Base-by-base conservation (phyloP, 2,113 vertebrate species). In the Thamnophis sirtalis region DNA sequence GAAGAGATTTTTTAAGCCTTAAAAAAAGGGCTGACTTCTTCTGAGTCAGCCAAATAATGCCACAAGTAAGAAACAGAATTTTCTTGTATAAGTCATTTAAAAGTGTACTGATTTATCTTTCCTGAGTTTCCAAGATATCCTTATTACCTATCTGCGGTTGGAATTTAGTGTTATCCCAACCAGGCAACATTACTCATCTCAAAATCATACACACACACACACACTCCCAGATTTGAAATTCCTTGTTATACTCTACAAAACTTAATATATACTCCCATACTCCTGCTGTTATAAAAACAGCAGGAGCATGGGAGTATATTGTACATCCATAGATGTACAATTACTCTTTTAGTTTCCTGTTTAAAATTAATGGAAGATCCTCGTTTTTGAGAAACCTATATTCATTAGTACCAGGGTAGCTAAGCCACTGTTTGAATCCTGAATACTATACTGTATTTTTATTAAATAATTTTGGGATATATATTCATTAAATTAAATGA, bases 1-100 rank as follows among this genome's bases (percentile, higher is more conserved):
- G 93, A 92, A 95, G 93, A 54, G 58, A 89, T 15, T 90, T 93
- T 90, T 87, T 95, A 94, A 95, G 90, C 4, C 84, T 96, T 96
- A 21, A 53, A 86, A 91, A 54, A 91, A 84, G 26, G 48, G 53
- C 24, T 33, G 73, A 87, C 24, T 80, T 10, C 24, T 80, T 19
- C n/a, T n/a, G 33, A 50, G 55, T 63, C 84, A 60, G 26, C 43
- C 54, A 60, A 58, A 85, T 19, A 38, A 1, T 60, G 33, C 51
- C 28, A 87, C n/a, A 91, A 56, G 28, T 15, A 51, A 60, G 54
- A 49, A 24, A 38, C 24, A 87, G 49, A 87, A 33, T 53, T 54
- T 19, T n/a, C 13, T 87, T 87, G 3, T 54, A 54, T n/a, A 87
- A 54, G 26, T n/a, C 50, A 55, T 38, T 87, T 55, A n/a, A 54